Percentiles rank a stretch among this genome's conserved stretches.
phyloP scores from a whole-genome alignment of 2,888 invertebrate species.

The Netelia melanura region DNA sequence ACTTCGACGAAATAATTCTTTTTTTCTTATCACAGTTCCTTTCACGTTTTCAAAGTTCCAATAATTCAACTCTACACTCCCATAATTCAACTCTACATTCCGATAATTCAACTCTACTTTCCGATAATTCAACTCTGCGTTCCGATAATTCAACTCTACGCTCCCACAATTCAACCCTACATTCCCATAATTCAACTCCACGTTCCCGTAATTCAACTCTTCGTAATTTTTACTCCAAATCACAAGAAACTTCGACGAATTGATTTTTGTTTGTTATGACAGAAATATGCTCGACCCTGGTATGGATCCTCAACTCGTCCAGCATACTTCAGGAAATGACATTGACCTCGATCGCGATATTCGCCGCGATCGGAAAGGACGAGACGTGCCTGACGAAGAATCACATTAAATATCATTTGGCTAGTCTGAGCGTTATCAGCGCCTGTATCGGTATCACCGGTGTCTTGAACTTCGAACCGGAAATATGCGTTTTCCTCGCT shows the following conservation, averaged over 20 bases:
- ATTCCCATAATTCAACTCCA: neutral
- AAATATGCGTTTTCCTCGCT: slow-evolving; percentile 81
- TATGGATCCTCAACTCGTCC: slow-evolving; percentile 85
- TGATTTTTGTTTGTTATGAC: slow-evolving; percentile 41
- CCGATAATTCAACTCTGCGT: too few relatives aligned
- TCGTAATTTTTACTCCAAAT: neutral
- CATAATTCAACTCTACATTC: too few relatives aligned
- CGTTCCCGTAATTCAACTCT: neutral
- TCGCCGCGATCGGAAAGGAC: slow-evolving; percentile 79
- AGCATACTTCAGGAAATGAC: slow-evolving; percentile 85
- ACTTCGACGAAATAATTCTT: too few relatives aligned
- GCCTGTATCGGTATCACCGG: slow-evolving; percentile 85
- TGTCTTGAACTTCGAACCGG: slow-evolving; percentile 83
- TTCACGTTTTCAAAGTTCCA: neutral
- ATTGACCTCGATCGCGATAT: slow-evolving; percentile 84
- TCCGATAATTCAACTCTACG: too few relatives aligned
- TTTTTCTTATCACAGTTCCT: neutral
- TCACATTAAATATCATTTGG: slow-evolving; percentile 85
- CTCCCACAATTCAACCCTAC: neutral
- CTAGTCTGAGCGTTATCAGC: slow-evolving; percentile 84
- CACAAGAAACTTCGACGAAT: too few relatives aligned
- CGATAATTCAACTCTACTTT: too few relatives aligned
- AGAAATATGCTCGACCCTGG: slow-evolving; percentile 84
- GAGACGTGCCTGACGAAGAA: slow-evolving; percentile 82
- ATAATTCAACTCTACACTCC: too few relatives aligned